Evolutionary conservation across 2,888 invertebrate genomes (phyloP).

Genomic region (Ophonus ardosiacus): DNA sequence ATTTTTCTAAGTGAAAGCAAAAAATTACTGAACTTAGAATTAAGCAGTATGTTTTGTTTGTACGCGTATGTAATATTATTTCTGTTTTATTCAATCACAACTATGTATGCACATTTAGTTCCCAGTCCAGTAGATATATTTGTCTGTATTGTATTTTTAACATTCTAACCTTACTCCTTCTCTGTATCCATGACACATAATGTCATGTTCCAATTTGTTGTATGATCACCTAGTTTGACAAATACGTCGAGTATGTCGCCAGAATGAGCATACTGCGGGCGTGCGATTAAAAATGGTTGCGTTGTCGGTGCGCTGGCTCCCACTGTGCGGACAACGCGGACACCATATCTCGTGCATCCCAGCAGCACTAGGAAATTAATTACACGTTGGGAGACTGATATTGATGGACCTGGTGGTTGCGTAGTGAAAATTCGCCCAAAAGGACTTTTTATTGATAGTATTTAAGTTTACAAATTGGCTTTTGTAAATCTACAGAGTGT

Average conservation of each 20-base stretch:
- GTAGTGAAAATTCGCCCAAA: neutral
- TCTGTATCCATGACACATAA: conserved; percentile 41
- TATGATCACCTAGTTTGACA: conserved; percentile 38
- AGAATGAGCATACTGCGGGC: neutral
- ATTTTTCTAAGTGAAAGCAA: too few species aligned
- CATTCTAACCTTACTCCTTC: conserved; percentile 11
- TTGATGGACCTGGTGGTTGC: neutral
- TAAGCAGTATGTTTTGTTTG: too few species aligned
- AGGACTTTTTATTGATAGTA: neutral
- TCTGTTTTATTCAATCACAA: too few species aligned
- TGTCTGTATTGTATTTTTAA: neutral
- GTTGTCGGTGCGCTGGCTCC: conserved; percentile 42
- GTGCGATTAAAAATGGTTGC: conserved; percentile 46
- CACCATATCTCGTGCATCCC: conserved; percentile 23
- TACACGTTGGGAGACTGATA: neutral
- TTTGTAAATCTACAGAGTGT: too few species aligned
- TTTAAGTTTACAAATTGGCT: neutral
- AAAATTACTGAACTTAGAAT: too few species aligned
- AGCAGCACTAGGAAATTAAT: conserved; percentile 4
- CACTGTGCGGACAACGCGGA: conserved; percentile 55
- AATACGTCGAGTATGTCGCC: conserved; percentile 46
- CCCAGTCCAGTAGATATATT: neutral
- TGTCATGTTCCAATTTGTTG: conserved; percentile 58
- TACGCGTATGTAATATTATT: too few species aligned
- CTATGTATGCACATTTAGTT: too few species aligned